Conservation (phyloP, 2,113 vertebrate genomes). For the Hipposideros armiger region DNA sequence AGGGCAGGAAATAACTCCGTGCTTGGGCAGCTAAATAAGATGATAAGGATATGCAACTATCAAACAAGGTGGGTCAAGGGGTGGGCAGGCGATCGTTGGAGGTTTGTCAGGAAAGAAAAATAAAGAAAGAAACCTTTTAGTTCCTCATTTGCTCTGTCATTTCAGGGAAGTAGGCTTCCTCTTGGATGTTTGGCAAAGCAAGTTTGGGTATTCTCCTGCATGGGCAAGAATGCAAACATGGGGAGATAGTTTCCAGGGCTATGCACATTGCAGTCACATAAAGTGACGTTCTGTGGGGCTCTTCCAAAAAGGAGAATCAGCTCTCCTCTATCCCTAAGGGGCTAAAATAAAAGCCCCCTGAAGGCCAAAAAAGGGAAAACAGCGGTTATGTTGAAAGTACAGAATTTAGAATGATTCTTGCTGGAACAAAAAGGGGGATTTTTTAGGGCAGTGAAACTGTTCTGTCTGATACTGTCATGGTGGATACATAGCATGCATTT, state of each 20-base stretch:
- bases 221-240: not conserved
- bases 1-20: not conserved
- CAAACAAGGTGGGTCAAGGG: not conserved
- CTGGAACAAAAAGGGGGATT: not conserved
- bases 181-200: not conserved
- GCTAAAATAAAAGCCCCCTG: not conserved
- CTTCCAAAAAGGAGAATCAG: conserved; percentile 60
- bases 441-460: not conserved
- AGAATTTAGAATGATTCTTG: not conserved
- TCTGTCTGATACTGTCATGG: not conserved
- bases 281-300: conserved; percentile 5
- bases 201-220: not conserved
- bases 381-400: not conserved
- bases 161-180: not conserved
- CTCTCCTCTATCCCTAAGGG: not conserved
- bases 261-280: not conserved
- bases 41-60: not conserved
- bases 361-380: not conserved
- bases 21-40: not conserved
- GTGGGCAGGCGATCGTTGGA: rapidly evolving
- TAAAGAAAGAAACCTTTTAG: not conserved
- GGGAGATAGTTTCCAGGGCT: not conserved
- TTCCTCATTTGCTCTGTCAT: not conserved
- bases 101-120: too few species aligned
- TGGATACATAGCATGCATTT: not conserved